These are phyloP conservation scores for Petrocephalus zakoni DNA, from an alignment of 2,113 vertebrate species.

Conservation along the genomic window DNA sequence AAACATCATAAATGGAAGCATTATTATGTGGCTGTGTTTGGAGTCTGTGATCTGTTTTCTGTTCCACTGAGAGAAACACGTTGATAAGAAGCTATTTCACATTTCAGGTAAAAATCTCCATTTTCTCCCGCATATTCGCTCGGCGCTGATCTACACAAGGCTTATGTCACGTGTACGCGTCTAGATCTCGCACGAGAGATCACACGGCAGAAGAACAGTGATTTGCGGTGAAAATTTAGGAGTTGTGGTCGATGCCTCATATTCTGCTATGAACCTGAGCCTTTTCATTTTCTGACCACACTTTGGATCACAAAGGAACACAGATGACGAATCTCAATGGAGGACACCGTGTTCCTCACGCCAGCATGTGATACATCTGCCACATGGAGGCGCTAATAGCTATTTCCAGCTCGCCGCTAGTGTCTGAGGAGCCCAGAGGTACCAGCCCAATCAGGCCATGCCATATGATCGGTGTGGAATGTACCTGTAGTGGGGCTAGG, in stretches of 20 bases:
- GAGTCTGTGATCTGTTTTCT: slow-evolving; percentile 27
- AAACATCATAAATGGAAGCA: not conserved
- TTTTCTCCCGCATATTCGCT: slow-evolving; percentile 35
- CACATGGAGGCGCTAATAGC: not conserved
- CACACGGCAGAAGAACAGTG: not conserved
- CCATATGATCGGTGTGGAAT: not conserved
- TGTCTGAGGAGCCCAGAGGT: not conserved
- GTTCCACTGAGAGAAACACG: slow-evolving; percentile 24
- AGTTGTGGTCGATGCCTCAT: not conserved
- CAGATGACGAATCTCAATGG: not conserved
- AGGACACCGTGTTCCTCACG: not conserved
- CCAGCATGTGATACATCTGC: not conserved
- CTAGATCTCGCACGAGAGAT: not conserved
- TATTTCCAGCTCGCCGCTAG: not conserved
- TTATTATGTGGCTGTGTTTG: not conserved
- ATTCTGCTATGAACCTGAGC: not conserved
- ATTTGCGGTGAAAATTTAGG: not conserved
- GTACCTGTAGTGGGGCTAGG: not conserved
- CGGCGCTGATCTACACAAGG: slow-evolving; percentile 29
- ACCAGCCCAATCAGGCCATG: not conserved
- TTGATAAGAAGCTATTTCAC: slow-evolving; percentile 25
- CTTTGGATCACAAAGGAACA: not conserved
- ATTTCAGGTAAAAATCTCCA: slow-evolving; percentile 25
- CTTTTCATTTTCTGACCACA: not conserved
- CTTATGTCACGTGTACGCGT: not conserved